Evolutionary conservation across 2,888 invertebrate genomes (phyloP), one percentile per base, ranked within the genome.

Genomic region (Pyralis farinalis): DNA sequence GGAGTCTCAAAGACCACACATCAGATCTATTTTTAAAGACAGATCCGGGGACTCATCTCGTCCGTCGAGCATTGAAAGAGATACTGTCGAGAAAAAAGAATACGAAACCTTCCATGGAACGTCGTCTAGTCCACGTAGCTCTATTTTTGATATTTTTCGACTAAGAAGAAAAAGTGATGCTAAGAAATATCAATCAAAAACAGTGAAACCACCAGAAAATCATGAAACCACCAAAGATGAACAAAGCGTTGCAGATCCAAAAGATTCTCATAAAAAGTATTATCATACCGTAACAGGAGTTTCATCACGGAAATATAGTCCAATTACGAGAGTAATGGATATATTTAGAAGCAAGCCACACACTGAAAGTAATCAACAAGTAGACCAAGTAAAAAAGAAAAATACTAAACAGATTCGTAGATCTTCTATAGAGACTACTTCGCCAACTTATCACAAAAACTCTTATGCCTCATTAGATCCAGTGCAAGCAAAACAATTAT

Each of bases 71-170:
- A 66, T 78, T 33, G 88, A 87, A 41, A 73, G 87, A 51, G 86
- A 86, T 47, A 53, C 75, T 27, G 58, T 59, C 34, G 58, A 61
- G 40, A 66, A 67, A 38, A 87, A 86, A 55, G 86, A 82, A 58
- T 88, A 88, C 65, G 87, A 88, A 75, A 88, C 88, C 12, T 87
- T 87, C 64, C 88, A 88, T 51, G 87, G 88, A 46, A 87, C 88
- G 6, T 83, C 87, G 43, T 83, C 87, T 65, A 87, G 84, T 74
- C 86, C 86, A 54, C 71, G 85, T 58, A 86, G 83, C 61, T 87
- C 87, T 53, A 85, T 88, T 67, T 88, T 88, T 72, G 88, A 88
- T 77, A 87, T 88, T 57, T 88, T 87, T 60, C 74, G 85, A 48
- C 69, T 87, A 63, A 69, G 88, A 63, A 73, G 88, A 59, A 87